Evolutionary conservation across 2,797 vertebrate species (phyloP), one percentile per base, ranked within the genome.

Genomic region (Hirundo rustica): DNA sequence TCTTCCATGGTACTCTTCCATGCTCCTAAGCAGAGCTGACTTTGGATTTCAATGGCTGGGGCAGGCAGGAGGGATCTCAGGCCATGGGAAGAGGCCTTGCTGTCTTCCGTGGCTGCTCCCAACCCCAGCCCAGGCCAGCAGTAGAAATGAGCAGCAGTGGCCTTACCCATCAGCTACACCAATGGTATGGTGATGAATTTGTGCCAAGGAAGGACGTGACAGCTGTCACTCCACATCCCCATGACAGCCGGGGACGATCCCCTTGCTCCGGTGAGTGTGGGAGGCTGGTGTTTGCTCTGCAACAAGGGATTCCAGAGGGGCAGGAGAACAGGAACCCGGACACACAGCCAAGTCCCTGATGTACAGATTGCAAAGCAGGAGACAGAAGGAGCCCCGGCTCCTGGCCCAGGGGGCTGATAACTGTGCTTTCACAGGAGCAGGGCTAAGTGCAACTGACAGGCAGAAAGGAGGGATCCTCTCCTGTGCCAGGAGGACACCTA

Each of bases 401-500:
- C 78, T 26, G 81, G 68, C 92, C 62, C 50, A 36, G 70, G 75
- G 93, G 76, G 45, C 60, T 76, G 89, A 71, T 76, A 94, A 48
- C 60, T 0, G 0, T 0, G 0, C 36, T 89, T 86, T 53, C 26
- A 17, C 36, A 44, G 64, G 66, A 55, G 12, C 53, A 50, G 47
- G 45, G 29, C 50, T 94, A 68, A 96, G 48, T 22, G 44, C 2
- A 4, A 47, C 68, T 58, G 95, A 92, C 94, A 96, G 55, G 36
- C 64, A 36, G 85, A 65, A 53, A 19, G 82, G 55, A 75, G 22
- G 40, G 66, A 74, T 68, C 54, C 22, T 44, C 16, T 72, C 36
- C 44, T 0, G 0, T 81, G 83, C 73, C 93, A 94, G 53, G 6
- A 51, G 62, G 60, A 93, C 93, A 96, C 96, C 96, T 81, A 95